Evolutionary conservation across 2,888 invertebrate genomes (phyloP).

Genomic region (Linnaemya tessellans): DNA sequence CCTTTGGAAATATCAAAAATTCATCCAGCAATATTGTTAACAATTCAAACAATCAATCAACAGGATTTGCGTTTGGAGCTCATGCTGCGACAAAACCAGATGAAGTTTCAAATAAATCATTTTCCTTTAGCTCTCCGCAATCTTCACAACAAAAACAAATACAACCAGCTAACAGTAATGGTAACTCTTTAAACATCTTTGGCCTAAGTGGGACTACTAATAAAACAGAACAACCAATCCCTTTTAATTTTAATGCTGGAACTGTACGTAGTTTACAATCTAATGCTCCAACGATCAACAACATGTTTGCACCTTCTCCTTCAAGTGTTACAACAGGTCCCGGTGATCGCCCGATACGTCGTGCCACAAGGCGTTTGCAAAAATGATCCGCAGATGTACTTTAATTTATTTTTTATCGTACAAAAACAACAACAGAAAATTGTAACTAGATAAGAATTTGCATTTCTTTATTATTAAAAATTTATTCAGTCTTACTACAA

Average conservation of each 20-base stretch:
- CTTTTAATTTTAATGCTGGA: constrained; percentile 75
- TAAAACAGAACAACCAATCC: constrained; percentile 55
- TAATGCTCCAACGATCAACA: constrained; percentile 65
- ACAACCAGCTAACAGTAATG: constrained; percentile 11
- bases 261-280: constrained; percentile 42
- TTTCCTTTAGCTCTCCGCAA: constrained; percentile 73
- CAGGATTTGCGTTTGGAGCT: constrained; percentile 75
- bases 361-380: constrained; percentile 79
- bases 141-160: constrained; percentile 21
- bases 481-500: neutral
- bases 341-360: constrained; percentile 76
- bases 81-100: constrained; percentile 48
- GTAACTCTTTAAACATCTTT: constrained; percentile 71
- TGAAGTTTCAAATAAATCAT: constrained; percentile 73
- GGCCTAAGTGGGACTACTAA: constrained; percentile 58
- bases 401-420: constrained; percentile 10
- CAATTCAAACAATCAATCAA: constrained; percentile 35
- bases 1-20: constrained; percentile 70
- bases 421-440: neutral
- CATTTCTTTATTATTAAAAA: neutral
- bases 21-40: constrained; percentile 21
- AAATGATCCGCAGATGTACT: constrained; percentile 73
- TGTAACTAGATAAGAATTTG: neutral
- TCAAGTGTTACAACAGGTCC: constrained; percentile 58
- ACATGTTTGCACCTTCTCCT: constrained; percentile 75